These are phyloP conservation scores for Phyllopteryx taeniolatus DNA, from an alignment of 2,113 vertebrate genomes.

Conservation along the genomic window DNA sequence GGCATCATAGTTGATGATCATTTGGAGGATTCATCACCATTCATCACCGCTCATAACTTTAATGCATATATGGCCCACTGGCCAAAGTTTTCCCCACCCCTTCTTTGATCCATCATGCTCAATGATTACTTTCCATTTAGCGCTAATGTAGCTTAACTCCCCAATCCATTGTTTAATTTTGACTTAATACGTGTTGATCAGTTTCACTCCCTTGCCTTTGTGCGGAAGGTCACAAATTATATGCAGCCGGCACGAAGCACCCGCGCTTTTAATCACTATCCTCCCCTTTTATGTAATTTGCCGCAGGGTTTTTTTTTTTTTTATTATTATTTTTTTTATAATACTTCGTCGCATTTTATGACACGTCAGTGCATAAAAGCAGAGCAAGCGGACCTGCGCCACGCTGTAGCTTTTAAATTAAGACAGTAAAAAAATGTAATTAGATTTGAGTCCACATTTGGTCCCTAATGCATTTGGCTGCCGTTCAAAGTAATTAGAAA, in stretches of 20 bases:
- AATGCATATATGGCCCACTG: not conserved
- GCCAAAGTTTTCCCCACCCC: not conserved
- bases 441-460: constrained; percentile 45
- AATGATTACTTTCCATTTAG: constrained; percentile 24
- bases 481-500: constrained; percentile 41
- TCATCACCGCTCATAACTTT: not conserved
- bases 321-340: not conserved
- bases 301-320: constrained; percentile 6
- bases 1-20: not conserved
- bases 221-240: not conserved
- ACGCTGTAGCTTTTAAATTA: constrained; percentile 32
- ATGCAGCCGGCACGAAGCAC: not conserved
- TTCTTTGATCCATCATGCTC: constrained; percentile 23
- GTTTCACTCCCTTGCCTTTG: constrained; percentile 15
- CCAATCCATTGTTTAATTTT: constrained; percentile 14
- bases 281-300: constrained; percentile 15
- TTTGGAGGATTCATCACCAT: not conserved
- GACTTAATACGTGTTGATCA: constrained; percentile 21
- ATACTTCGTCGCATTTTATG: constrained; percentile 25
- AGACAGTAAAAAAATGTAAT: constrained; percentile 46
- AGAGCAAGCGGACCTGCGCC: constrained; percentile 17
- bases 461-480: constrained; percentile 41
- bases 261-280: constrained; percentile 12
- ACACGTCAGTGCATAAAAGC: constrained; percentile 17
- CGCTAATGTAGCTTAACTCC: constrained; percentile 13